phyloP scores from a whole-genome alignment of 2,113 vertebrate species.

The Lampris incognitus region DNA sequence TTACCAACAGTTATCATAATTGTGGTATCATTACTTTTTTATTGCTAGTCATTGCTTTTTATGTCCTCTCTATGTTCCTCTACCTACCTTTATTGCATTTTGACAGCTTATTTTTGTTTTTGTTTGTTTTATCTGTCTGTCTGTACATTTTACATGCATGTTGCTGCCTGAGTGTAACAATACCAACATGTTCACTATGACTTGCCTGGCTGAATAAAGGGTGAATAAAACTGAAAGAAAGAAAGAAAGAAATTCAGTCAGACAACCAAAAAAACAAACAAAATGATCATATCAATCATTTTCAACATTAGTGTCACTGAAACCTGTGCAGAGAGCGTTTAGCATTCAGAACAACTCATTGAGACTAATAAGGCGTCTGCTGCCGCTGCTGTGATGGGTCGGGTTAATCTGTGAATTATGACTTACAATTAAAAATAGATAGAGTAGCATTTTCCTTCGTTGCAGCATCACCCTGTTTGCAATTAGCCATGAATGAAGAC shows the following conservation, averaged over 20 bases:
- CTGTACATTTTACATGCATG: too few species aligned
- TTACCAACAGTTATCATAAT: too few species aligned
- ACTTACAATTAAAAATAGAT: constrained; percentile 25
- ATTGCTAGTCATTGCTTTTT: too few species aligned
- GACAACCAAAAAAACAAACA: background rate
- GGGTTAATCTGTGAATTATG: constrained; percentile 7
- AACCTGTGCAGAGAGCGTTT: background rate
- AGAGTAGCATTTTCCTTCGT: constrained; percentile 17
- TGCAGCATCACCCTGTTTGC: constrained; percentile 5
- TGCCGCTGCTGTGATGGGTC: background rate
- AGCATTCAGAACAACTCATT: background rate
- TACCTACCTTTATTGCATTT: too few species aligned
- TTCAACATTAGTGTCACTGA: background rate
- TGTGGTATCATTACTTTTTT: too few species aligned
- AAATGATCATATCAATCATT: background rate
- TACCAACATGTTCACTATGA: too few species aligned
- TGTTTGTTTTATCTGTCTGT: too few species aligned
- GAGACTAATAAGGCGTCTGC: background rate
- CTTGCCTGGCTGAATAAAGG: background rate
- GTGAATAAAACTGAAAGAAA: background rate
- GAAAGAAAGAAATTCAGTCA: background rate
- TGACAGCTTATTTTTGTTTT: too few species aligned
- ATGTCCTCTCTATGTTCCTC: too few species aligned
- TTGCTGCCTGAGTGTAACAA: too few species aligned
- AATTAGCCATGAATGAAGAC: constrained; percentile 53